Evolutionary conservation across 2,888 invertebrate genomes (phyloP), one percentile per base, ranked within the genome.

Genomic region (Chironomus tentans): DNA sequence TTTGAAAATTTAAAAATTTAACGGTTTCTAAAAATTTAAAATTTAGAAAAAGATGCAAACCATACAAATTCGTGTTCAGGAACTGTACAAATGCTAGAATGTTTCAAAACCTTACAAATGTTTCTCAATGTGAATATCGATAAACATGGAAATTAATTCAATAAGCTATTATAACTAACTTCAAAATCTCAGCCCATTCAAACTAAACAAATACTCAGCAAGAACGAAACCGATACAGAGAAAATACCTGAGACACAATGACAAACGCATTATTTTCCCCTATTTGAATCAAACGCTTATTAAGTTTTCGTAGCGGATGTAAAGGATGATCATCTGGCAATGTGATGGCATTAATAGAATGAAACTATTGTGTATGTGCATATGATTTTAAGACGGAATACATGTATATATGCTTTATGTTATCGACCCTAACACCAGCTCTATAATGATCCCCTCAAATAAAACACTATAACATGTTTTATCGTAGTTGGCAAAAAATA

Each of bases 401-500:
- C n/a, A 38, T 38, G 38, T 10, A 38, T 38, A 56, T 15, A 18
- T 56, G n/a, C 18, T 56, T 18, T 56, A 56, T 22, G 21, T 13
- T 24, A 7, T 24, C 65, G 65, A 65, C 65, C 65, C 65, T 65
- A 65, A 65, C 65, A 65, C 65, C 21, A 21, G 18, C 22, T 65
- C 22, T 24, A 21, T 65, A 65, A 65, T 24, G 65, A 65, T 65
- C 65, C 65, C 65, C 65, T 65, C 65, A 24, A 65, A 65, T 65
- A 21, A 65, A 65, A 65, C 65, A 65, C 65, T 65, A 56, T 56
- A 65, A 65, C 65, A 65, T 65, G 65, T 65, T 65, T 65, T 24
- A 12, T 65, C 7, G 38, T 38, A 38, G 38, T 38, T 38, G 38
- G 38, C 38, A 38, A 38, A 38, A 38, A 38, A 38, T 38, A 38